Conservation (phyloP, 2,113 vertebrate species). For the Malurus alboscapulatus region DNA sequence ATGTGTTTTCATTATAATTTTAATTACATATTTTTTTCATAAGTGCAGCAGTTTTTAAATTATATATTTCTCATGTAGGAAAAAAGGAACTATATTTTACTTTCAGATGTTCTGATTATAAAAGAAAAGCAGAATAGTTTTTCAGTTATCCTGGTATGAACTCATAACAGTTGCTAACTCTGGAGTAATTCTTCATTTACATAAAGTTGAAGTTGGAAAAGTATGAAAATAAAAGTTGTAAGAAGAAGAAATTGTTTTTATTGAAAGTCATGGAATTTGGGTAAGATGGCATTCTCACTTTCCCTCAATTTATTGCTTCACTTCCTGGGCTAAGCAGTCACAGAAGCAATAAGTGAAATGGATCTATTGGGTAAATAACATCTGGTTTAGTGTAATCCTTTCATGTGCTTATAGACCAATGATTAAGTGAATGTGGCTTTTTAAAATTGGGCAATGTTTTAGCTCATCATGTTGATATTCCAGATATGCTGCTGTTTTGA, state of each 20-base stretch:
- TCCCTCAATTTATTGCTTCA: background rate
- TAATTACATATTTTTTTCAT: conserved; percentile 32
- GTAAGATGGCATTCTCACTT: background rate
- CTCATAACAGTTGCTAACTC: background rate
- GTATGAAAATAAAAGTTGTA: background rate
- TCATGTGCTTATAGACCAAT: background rate
- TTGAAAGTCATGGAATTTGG: background rate
- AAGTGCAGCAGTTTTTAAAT: background rate
- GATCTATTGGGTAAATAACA: background rate
- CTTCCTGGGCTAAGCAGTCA: background rate
- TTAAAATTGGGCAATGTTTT: background rate
- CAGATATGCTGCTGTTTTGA: background rate
- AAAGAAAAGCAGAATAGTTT: background rate
- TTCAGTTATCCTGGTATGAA: background rate
- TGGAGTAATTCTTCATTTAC: background rate
- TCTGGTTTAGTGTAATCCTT: background rate
- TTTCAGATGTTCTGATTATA: conserved; percentile 12
- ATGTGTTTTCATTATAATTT: conserved; percentile 17
- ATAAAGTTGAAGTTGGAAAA: background rate
- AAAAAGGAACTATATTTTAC: background rate
- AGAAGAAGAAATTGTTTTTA: background rate
- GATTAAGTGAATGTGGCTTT: background rate
- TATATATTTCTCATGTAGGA: background rate
- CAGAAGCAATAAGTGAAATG: background rate
- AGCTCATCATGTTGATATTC: background rate